Evolutionary conservation across 1,140 invertebrate species (phyloP).

Genomic region (Cotesia chilonis): DNA sequence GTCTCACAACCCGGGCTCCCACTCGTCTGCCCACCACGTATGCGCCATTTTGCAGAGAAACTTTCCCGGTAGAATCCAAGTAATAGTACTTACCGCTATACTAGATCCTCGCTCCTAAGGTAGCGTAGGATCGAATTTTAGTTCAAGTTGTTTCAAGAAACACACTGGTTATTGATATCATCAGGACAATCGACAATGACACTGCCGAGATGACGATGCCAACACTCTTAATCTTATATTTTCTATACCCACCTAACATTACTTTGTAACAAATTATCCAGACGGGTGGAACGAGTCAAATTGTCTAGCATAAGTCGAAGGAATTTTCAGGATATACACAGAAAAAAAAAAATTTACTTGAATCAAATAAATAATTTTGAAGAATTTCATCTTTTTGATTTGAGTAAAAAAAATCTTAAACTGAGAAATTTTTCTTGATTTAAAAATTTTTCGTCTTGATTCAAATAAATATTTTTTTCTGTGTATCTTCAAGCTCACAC

Average conservation of each 20-base stretch:
- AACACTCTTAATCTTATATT: not conserved
- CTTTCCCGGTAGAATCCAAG: not conserved
- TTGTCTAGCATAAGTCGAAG: conserved; percentile 29
- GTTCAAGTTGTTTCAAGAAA: too few species aligned
- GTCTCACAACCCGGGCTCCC: conserved; percentile 18
- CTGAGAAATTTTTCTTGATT: too few species aligned
- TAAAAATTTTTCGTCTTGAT: too few species aligned
- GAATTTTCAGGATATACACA: conserved; percentile 37
- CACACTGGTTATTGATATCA: too few species aligned
- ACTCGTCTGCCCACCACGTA: conserved; percentile 26
- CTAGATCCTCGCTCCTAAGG: too few species aligned
- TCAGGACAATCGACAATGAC: too few species aligned
- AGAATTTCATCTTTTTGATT: too few species aligned
- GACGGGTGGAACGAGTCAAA: conserved; percentile 30
- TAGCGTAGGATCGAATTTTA: too few species aligned
- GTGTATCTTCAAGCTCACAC: conserved; percentile 48
- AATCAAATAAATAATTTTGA: too few species aligned
- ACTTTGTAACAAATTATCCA: conserved; percentile 10
- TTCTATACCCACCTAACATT: too few species aligned
- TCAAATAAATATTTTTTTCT: not conserved
- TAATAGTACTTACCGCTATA: too few species aligned
- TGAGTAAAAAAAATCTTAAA: too few species aligned
- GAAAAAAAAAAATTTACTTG: not conserved
- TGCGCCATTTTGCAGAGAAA: conserved; percentile 34
- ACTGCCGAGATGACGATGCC: not conserved